Conservation (phyloP, 1,140 invertebrate species). For the Asbolus verrucosus region DNA sequence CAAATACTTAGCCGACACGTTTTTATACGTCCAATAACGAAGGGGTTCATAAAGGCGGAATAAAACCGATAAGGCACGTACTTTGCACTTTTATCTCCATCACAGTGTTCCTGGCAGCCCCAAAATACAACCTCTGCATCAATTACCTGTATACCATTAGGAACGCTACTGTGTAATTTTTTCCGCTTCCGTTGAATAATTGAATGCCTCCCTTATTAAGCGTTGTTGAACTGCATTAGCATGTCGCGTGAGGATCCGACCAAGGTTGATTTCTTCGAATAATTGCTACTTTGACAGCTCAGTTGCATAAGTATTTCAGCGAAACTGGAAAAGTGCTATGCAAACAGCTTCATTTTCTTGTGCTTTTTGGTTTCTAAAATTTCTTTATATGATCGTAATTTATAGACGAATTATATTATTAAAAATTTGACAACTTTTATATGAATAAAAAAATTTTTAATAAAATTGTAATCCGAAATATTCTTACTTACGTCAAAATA, state of each 20-base stretch:
- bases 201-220: neutral
- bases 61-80: conserved; percentile 42
- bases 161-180: conserved; percentile 11
- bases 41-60: conserved; percentile 33
- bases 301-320: too few species aligned
- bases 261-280: conserved; percentile 1
- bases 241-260: neutral
- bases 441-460: too few species aligned
- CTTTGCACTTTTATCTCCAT: conserved; percentile 32
- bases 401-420: too few species aligned
- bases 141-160: conserved; percentile 26
- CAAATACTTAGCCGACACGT: conserved; percentile 32
- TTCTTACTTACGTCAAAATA: too few species aligned
- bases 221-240: neutral
- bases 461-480: too few species aligned
- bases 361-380: too few species aligned
- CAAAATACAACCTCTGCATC: conserved; percentile 34
- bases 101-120: conserved; percentile 2
- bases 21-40: conserved; percentile 38
- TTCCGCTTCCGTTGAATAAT: conserved; percentile 27
- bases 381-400: too few species aligned
- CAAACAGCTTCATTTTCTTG: too few species aligned
- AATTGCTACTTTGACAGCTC: conserved; percentile 24
- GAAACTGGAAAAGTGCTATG: neutral
- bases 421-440: too few species aligned